A percentile compares a stretch with the other conserved stretches of the same genome.
phyloP scores from a whole-genome alignment of 64 coral and sea anemone genomes.

The Astreopora myriophthalma region DNA sequence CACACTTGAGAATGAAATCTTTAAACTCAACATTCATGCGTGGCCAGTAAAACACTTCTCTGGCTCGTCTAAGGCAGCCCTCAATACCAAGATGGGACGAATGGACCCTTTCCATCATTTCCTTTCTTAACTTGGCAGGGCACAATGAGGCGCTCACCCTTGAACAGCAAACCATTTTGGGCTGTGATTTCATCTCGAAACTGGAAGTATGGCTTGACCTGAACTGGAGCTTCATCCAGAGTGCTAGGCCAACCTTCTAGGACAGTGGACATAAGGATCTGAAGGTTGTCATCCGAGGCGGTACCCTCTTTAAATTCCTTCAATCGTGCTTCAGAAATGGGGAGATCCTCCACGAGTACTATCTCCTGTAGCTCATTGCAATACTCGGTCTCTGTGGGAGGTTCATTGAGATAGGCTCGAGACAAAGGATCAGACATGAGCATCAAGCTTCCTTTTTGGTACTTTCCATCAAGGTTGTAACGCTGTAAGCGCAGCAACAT shows the following conservation, averaged over 20 bases:
- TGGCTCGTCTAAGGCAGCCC: too few species aligned
- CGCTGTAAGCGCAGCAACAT: too few species aligned
- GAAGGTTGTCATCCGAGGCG: slow-evolving; percentile 14
- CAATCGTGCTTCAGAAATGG: slow-evolving; percentile 21
- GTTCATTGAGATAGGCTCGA: slow-evolving; percentile 19
- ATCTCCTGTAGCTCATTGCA: slow-evolving; percentile 18
- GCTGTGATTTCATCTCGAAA: too few species aligned
- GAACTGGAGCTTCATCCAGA: slow-evolving; percentile 24
- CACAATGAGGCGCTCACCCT: slow-evolving; percentile 43
- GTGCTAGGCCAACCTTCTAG: slow-evolving; percentile 33
- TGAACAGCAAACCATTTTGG: too few species aligned
- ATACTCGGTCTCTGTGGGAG: slow-evolving; percentile 21
- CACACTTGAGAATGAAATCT: too few species aligned
- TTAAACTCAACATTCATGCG: too few species aligned
- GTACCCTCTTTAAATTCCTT: too few species aligned
- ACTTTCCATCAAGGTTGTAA: too few species aligned
- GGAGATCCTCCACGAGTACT: slow-evolving; percentile 27
- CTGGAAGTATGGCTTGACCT: slow-evolving; percentile 23
- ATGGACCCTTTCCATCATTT: slow-evolving; percentile 34
- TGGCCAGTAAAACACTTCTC: too few species aligned
- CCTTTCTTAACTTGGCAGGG: slow-evolving; percentile 46
- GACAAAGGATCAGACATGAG: slow-evolving; percentile 28
- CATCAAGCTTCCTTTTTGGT: slow-evolving; percentile 51
- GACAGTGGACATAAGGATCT: slow-evolving; percentile 28
- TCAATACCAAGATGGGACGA: slow-evolving; percentile 33